These are phyloP conservation scores for Anas bahamensis DNA, from an alignment of 2,797 vertebrate genomes.

Conservation along the genomic window DNA sequence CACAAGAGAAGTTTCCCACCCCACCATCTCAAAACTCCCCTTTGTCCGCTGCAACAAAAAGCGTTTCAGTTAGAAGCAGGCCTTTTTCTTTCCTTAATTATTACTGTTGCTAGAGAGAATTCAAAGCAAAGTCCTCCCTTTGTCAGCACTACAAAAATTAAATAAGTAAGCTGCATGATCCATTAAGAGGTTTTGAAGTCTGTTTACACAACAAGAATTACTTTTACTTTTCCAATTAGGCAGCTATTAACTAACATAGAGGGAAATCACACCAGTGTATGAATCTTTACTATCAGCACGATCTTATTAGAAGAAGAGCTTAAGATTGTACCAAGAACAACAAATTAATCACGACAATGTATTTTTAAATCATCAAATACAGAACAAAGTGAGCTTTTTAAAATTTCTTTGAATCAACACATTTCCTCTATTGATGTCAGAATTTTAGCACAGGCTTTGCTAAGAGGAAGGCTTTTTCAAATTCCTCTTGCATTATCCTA, in stretches of 20 bases:
- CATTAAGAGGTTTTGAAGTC: neutral
- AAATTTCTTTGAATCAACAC: neutral
- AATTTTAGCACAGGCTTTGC: neutral
- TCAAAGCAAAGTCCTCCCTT: neutral
- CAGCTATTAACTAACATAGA: slow-evolving; percentile 37
- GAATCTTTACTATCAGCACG: neutral
- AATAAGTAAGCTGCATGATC: neutral
- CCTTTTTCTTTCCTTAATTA: neutral
- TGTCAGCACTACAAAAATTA: neutral
- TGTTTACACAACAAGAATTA: slow-evolving; percentile 33
- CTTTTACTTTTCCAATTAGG: slow-evolving; percentile 45
- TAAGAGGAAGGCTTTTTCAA: slow-evolving; percentile 1
- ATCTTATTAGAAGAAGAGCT: neutral
- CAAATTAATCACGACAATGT: neutral
- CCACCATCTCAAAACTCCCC: neutral
- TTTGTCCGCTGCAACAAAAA: neutral
- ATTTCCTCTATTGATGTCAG: neutral
- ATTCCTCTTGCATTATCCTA: neutral
- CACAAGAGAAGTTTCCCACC: neutral
- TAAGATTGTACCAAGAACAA: slow-evolving; percentile 2
- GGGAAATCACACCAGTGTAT: neutral
- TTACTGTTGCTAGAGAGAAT: neutral
- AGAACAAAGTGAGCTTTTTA: neutral
- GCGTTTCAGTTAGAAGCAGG: neutral
- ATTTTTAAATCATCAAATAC: neutral